Evolutionary conservation across 2,888 invertebrate genomes (phyloP).

Genomic region (Glyphotaelius pellucidus): DNA sequence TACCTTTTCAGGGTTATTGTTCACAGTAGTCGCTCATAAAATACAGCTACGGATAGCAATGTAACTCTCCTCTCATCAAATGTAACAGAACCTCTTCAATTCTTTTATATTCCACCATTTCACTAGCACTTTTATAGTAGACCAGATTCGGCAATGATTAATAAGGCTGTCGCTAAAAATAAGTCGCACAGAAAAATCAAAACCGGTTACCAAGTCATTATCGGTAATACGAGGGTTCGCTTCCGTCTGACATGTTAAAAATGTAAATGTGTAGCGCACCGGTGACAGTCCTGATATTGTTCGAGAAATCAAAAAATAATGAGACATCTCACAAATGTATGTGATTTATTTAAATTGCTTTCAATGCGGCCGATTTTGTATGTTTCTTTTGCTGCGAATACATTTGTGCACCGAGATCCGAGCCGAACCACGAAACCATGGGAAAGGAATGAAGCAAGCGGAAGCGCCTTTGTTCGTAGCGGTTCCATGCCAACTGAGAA

Average conservation of each 20-base stretch:
- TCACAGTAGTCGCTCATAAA: too few relatives aligned
- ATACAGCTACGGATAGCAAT: too few relatives aligned
- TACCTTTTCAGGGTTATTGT: too few relatives aligned
- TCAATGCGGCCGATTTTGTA: neutral
- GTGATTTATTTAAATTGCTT: neutral
- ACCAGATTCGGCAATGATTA: constrained; percentile 13
- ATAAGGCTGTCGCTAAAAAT: neutral
- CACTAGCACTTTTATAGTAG: neutral
- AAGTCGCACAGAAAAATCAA: neutral
- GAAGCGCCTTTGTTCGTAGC: too few relatives aligned
- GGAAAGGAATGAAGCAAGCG: too few relatives aligned
- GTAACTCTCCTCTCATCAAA: neutral
- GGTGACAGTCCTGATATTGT: neutral
- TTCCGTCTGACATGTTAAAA: neutral
- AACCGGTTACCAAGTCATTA: constrained; percentile 20
- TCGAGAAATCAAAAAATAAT: neutral
- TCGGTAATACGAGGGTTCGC: neutral
- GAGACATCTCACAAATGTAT: neutral
- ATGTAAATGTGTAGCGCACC: neutral
- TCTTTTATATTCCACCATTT: neutral
- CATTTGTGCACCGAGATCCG: too few relatives aligned
- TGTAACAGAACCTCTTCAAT: neutral
- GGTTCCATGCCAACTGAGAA: too few relatives aligned
- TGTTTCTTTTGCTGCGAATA: too few relatives aligned
- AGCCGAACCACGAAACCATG: too few relatives aligned